These are phyloP conservation scores for Keiferia lycopersicella DNA, from an alignment of 2,888 invertebrate genomes.

Conservation along the genomic window DNA sequence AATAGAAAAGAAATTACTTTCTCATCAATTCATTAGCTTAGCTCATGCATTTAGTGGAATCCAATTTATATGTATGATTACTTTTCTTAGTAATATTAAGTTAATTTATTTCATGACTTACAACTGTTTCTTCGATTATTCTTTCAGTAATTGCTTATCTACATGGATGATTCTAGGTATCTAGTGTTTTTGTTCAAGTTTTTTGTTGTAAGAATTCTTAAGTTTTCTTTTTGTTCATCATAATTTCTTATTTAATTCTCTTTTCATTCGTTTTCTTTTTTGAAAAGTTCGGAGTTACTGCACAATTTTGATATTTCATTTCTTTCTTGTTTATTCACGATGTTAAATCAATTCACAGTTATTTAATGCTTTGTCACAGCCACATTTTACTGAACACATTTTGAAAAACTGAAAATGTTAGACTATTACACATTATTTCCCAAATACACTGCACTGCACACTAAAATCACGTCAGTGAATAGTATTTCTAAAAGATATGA, in stretches of 20 bases:
- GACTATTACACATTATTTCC: too few species aligned
- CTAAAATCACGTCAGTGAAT: too few species aligned
- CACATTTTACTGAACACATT: too few species aligned
- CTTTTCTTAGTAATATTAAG: neutral
- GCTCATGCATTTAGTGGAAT: neutral
- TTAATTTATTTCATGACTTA: neutral
- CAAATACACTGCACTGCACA: too few species aligned
- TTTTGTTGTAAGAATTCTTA: neutral
- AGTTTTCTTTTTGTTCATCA: neutral
- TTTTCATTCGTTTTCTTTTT: neutral
- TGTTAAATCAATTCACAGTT: too few species aligned
- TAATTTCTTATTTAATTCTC: neutral
- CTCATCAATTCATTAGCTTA: neutral
- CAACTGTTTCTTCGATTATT: neutral
- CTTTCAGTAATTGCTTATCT: slow-evolving; percentile 19
- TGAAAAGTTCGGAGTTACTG: too few species aligned
- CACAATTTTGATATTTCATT: neutral
- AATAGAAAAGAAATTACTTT: neutral
- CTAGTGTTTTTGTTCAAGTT: neutral
- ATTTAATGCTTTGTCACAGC: too few species aligned
- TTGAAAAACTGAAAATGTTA: too few species aligned
- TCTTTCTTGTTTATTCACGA: neutral
- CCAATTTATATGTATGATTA: neutral
- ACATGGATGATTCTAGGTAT: slow-evolving; percentile 9
- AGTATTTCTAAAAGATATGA: too few species aligned